These are phyloP conservation scores for Loripinus fragilis DNA, from an alignment of 2,888 invertebrate species.

Conservation along the genomic window DNA sequence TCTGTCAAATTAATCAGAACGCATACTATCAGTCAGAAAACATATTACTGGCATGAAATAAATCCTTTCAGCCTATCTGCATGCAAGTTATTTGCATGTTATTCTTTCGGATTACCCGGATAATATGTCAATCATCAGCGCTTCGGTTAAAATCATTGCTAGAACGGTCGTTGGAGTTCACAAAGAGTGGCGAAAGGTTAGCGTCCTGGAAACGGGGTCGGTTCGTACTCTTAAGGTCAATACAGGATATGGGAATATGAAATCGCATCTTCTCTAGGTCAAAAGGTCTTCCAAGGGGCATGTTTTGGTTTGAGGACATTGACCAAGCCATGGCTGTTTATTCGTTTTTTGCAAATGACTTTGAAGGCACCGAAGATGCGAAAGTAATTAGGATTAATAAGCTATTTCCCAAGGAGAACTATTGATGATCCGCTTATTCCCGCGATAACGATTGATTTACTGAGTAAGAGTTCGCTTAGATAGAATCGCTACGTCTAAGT, in stretches of 20 bases:
- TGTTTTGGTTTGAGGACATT: conserved; percentile 8
- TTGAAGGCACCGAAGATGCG: not conserved
- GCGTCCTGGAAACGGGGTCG: conserved; percentile 1
- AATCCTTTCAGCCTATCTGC: conserved; percentile 2
- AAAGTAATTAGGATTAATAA: conserved; percentile 12
- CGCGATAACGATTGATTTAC: no score
- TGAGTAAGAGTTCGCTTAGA: no score
- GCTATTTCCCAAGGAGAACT: not conserved
- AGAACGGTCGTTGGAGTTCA: conserved; percentile 9
- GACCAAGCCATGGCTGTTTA: not conserved
- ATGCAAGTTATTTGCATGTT: conserved; percentile 18
- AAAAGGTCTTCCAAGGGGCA: not conserved
- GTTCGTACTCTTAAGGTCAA: not conserved
- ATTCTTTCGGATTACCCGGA: conserved; percentile 6
- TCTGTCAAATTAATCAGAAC: conserved; percentile 6
- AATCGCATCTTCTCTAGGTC: not conserved
- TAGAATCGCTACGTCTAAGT: no score
- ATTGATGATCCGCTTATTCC: no score
- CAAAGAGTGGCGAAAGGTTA: not conserved
- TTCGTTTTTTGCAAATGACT: not conserved
- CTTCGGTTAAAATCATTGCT: not conserved
- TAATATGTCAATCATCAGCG: conserved; percentile 3
- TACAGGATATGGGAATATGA: not conserved
- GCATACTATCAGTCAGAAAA: not conserved
- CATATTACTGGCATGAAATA: not conserved